Evolutionary conservation across 2,888 invertebrate species (phyloP).

Genomic region (Watsonalla binaria): DNA sequence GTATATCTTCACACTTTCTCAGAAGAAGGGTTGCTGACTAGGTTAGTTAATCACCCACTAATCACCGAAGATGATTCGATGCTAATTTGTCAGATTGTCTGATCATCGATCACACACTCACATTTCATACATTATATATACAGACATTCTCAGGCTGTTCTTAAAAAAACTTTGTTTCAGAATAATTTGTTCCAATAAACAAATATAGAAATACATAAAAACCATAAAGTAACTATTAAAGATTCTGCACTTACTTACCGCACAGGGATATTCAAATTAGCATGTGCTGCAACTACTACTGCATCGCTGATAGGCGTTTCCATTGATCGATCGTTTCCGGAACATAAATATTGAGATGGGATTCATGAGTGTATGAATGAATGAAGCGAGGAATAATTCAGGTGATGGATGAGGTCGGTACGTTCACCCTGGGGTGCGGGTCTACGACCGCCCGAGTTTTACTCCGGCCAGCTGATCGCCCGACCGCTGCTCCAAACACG

Average conservation of each 20-base stretch:
- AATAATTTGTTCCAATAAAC: too few relatives aligned
- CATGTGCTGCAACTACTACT: neutral
- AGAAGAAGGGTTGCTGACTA: too few relatives aligned
- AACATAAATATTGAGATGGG: constrained; percentile 63
- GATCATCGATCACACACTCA: too few relatives aligned
- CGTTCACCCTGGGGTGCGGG: constrained; percentile 56
- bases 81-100: too few relatives aligned
- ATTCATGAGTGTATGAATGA: constrained; percentile 59
- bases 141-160: too few relatives aligned
- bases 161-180: too few relatives aligned
- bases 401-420: constrained; percentile 52
- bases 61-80: too few relatives aligned
- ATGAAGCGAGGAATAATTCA: constrained; percentile 68
- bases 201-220: too few relatives aligned
- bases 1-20: too few relatives aligned
- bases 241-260: neutral
- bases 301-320: constrained; percentile 15
- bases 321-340: constrained; percentile 59
- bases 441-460: constrained; percentile 71
- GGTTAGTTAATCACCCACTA: too few relatives aligned
- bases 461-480: constrained; percentile 59
- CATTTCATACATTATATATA: too few relatives aligned
- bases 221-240: neutral
- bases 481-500: constrained; percentile 27
- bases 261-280: neutral